These are phyloP conservation scores for Papilio machaon DNA, from an alignment of 1,140 invertebrate species.

Conservation along the genomic window DNA sequence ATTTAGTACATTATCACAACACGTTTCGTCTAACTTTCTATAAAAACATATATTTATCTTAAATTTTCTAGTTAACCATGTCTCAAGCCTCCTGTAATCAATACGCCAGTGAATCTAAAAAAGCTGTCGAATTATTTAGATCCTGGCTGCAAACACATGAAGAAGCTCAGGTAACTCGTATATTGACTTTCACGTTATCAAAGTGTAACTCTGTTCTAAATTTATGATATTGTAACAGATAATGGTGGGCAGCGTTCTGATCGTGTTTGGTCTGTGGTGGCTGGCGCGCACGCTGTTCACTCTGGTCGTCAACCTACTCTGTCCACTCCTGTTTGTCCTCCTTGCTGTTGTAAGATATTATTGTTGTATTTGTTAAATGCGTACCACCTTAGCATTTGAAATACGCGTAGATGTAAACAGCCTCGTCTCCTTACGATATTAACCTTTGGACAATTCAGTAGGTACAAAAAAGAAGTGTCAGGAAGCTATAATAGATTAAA, in stretches of 20 bases:
- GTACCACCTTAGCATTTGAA: neutral
- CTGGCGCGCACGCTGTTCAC: constrained; percentile 63
- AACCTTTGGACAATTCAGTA: neutral
- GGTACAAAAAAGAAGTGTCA: neutral
- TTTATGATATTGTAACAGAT: constrained; percentile 49
- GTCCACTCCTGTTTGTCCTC: constrained; percentile 66
- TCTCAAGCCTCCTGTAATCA: constrained; percentile 39
- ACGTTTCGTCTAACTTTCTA: neutral
- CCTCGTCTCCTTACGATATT: too few relatives aligned
- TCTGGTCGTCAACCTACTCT: constrained; percentile 66
- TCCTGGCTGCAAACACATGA: constrained; percentile 60
- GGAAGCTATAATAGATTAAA: too few relatives aligned
- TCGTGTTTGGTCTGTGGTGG: constrained; percentile 73
- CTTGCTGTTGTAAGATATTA: constrained; percentile 66
- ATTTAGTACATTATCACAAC: neutral
- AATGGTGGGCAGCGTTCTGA: constrained; percentile 69
- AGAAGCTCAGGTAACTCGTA: constrained; percentile 55
- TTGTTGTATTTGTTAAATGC: neutral
- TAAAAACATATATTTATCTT: neutral
- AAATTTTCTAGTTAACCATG: constrained; percentile 50
- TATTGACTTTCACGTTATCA: neutral
- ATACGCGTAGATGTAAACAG: neutral
- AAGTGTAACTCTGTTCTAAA: too few relatives aligned
- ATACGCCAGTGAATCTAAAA: constrained; percentile 40
- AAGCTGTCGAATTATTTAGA: constrained; percentile 41